phyloP scores from a whole-genome alignment of 2,113 vertebrate species.

The Muntiacus muntjak region DNA sequence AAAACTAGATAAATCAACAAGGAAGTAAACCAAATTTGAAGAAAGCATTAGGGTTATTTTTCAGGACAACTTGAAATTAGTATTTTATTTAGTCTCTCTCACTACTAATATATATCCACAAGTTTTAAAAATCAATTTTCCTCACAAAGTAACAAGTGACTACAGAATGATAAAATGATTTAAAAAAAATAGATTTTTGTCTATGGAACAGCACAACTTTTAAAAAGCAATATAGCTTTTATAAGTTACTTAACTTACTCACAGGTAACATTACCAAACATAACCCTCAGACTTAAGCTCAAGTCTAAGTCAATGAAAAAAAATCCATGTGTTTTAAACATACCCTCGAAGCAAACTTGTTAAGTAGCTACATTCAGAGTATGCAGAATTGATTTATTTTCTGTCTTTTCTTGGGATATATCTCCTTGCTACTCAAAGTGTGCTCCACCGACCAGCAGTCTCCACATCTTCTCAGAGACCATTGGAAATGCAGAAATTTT shows the following conservation, averaged over 20 bases:
- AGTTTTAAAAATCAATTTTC: constrained; percentile 29
- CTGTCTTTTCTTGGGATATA: not conserved
- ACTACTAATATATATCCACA: constrained; percentile 32
- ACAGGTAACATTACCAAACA: not conserved
- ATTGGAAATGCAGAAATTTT: not conserved
- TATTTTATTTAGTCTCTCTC: not conserved
- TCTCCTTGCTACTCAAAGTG: not conserved
- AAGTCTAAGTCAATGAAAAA: not conserved
- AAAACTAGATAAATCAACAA: constrained; percentile 21
- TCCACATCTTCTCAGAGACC: not conserved
- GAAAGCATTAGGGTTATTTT: constrained; percentile 31
- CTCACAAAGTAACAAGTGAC: constrained; percentile 44
- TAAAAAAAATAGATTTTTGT: not conserved
- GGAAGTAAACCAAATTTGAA: constrained; percentile 3
- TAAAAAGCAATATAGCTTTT: not conserved
- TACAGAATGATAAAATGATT: constrained; percentile 6
- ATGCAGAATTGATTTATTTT: not conserved
- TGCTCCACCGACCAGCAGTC: not conserved
- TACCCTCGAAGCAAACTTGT: not conserved
- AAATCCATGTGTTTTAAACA: not conserved
- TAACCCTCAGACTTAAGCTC: not conserved
- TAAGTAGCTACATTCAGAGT: not conserved
- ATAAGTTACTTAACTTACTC: not conserved
- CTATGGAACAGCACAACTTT: not conserved
- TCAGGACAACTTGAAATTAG: not conserved